Conservation (phyloP, 2,113 vertebrate genomes). For the Petaurus breviceps region DNA sequence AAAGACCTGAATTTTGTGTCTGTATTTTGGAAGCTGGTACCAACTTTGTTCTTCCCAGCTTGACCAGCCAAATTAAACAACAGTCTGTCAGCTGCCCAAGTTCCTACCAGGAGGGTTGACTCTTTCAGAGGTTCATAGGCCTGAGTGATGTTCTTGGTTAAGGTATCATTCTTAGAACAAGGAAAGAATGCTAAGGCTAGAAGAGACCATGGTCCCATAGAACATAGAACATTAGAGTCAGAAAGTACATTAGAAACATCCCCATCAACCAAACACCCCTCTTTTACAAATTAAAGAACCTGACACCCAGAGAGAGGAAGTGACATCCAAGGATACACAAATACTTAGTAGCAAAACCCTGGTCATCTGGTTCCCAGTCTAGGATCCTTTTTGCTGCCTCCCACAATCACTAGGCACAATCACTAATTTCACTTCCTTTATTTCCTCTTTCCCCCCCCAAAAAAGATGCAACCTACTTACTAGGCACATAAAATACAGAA, state of each 20-base stretch:
- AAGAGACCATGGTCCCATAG: background rate
- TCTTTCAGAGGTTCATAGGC: background rate
- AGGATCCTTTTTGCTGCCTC: conserved; percentile 70
- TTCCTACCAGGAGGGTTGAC: background rate
- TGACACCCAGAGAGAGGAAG: background rate
- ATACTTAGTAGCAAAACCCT: background rate
- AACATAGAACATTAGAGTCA: background rate
- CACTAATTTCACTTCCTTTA: conserved; percentile 71
- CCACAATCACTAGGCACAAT: conserved; percentile 61
- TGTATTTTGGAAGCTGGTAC: background rate
- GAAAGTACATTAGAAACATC: background rate
- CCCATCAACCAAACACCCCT: background rate
- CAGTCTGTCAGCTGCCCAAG: background rate
- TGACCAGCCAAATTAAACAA: background rate
- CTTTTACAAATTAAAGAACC: background rate
- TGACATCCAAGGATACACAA: background rate
- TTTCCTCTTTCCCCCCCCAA: conserved; percentile 62
- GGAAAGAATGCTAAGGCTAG: background rate
- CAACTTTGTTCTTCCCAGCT: background rate
- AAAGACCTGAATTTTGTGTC: background rate
- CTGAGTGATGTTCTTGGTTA: background rate
- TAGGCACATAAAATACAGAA: conserved; percentile 81
- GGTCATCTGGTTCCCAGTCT: conserved; percentile 47
- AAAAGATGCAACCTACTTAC: conserved; percentile 80
- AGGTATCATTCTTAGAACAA: background rate